Evolutionary conservation across 2,888 invertebrate species (phyloP).

Genomic region (Ectemnius continuus): DNA sequence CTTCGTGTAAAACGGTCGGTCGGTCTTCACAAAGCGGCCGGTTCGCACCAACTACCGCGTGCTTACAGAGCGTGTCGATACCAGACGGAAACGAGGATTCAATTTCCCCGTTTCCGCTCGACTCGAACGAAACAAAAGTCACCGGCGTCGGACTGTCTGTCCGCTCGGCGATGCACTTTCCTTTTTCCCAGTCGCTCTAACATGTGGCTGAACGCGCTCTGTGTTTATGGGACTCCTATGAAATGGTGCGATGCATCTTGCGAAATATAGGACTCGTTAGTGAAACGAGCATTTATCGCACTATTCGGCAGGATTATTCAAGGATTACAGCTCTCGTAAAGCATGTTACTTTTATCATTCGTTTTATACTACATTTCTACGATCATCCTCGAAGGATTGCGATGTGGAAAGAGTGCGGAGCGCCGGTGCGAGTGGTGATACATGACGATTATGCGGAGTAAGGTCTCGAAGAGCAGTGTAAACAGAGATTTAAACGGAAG

Average conservation of each 20-base stretch:
- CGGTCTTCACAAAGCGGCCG: not conserved
- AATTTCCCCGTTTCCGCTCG: slow-evolving; percentile 59
- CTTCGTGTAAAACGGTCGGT: not conserved
- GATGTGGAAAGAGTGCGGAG: slow-evolving; percentile 22
- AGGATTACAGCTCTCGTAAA: not conserved
- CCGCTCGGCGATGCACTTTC: slow-evolving; percentile 11
- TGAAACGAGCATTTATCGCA: too few relatives aligned
- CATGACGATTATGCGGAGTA: slow-evolving; percentile 36
- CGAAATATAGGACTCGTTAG: not conserved
- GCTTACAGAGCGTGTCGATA: slow-evolving; percentile 53
- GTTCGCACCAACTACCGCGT: slow-evolving; percentile 24
- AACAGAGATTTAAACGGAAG: slow-evolving; percentile 51
- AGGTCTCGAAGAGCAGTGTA: slow-evolving; percentile 32
- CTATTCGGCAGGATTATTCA: not conserved
- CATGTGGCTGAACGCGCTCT: not conserved
- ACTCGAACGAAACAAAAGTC: slow-evolving; percentile 42
- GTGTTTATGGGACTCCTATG: slow-evolving; percentile 13
- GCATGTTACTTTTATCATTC: not conserved
- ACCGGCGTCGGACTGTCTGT: slow-evolving; percentile 26
- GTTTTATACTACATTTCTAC: not conserved
- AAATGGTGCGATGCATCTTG: not conserved
- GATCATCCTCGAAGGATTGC: not conserved
- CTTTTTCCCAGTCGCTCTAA: slow-evolving; percentile 21
- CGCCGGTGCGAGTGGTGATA: slow-evolving; percentile 33
- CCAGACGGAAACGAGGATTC: slow-evolving; percentile 57